Evolutionary conservation across 2,888 invertebrate genomes (phyloP).

Genomic region (Heterodera filipjevi): DNA sequence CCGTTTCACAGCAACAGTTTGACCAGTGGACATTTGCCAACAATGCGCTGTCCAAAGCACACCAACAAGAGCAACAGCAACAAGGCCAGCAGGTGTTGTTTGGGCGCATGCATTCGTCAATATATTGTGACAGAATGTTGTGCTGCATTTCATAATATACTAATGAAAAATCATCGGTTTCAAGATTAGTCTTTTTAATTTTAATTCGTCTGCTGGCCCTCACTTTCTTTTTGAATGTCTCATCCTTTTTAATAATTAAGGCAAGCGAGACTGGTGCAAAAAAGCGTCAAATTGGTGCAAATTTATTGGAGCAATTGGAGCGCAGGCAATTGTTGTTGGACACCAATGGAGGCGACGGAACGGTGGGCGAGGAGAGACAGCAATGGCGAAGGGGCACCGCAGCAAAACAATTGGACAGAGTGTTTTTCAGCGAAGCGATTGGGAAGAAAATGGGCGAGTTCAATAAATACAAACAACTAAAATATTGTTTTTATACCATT

Average conservation of each 20-base stretch:
- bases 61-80: constrained; percentile 38
- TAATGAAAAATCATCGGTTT: too few species aligned
- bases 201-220: too few species aligned
- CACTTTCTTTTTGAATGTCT: too few species aligned
- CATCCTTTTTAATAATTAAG: neutral
- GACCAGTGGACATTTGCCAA: constrained; percentile 47
- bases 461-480: neutral
- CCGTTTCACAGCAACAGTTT: constrained; percentile 64
- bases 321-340: constrained; percentile 12
- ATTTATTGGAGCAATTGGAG: constrained; percentile 14
- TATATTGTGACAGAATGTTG: too few species aligned
- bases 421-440: neutral
- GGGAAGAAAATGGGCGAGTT: neutral
- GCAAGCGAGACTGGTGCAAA: neutral
- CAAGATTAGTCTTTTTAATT: too few species aligned
- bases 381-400: neutral
- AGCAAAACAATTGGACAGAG: constrained; percentile 5
- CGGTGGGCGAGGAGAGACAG: neutral
- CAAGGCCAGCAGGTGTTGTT: constrained; percentile 45
- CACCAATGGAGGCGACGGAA: neutral
- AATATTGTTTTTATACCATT: too few species aligned
- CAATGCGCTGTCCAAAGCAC: constrained; percentile 27
- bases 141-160: too few species aligned
- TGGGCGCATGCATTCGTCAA: constrained; percentile 17
- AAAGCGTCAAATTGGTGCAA: constrained; percentile 15